Conservation (phyloP, 2,797 vertebrate genomes). For the Rhinoraja longicauda region DNA sequence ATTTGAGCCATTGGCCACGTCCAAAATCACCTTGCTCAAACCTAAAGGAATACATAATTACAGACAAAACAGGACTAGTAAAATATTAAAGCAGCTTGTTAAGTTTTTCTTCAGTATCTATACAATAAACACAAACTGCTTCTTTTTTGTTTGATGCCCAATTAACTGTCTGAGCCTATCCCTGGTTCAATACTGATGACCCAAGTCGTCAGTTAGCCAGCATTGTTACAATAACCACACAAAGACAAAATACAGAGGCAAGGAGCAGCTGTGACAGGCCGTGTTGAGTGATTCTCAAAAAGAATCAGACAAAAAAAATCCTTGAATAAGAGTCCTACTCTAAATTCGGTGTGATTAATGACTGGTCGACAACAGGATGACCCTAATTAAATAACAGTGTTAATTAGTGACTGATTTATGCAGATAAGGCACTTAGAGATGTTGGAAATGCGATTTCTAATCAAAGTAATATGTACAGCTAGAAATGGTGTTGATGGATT, state of each 20-base stretch:
- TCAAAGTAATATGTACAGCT: neutral
- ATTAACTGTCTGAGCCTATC: neutral
- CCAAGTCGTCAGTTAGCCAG: conserved; percentile 45
- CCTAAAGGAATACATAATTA: neutral
- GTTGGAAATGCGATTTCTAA: conserved; percentile 50
- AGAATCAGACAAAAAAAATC: conserved; percentile 45
- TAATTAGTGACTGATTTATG: conserved; percentile 76
- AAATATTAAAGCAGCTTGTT: conserved; percentile 15
- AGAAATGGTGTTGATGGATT: neutral
- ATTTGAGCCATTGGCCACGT: neutral
- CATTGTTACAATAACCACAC: conserved; percentile 44
- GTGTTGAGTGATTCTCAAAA: conserved; percentile 51
- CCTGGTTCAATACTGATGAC: conserved; percentile 38
- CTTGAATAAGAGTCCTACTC: conserved; percentile 48
- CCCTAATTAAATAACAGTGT: conserved; percentile 82
- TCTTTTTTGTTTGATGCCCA: neutral
- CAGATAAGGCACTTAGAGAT: conserved; percentile 58
- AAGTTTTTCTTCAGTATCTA: neutral
- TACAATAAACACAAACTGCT: neutral
- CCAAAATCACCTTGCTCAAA: neutral
- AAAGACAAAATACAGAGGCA: conserved; percentile 44
- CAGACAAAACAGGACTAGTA: neutral
- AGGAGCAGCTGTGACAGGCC: conserved; percentile 52
- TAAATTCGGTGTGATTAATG: conserved; percentile 78
- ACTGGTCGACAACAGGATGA: conserved; percentile 59